Conservation (phyloP, 2,113 vertebrate genomes). For the Oncorhynchus tshawytscha region DNA sequence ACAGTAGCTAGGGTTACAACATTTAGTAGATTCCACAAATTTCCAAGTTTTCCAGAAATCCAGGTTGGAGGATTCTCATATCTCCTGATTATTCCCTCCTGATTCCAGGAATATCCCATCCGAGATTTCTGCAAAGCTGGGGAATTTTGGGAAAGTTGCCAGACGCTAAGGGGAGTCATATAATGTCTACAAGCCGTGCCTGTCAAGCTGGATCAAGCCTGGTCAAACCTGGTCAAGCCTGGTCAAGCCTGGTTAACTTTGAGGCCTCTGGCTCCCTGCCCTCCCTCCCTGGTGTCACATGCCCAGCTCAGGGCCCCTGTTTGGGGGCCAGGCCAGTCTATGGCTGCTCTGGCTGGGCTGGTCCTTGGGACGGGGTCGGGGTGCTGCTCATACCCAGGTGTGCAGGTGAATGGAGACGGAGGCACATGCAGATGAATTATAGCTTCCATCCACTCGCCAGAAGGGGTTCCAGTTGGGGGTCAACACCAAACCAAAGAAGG, state of each 20-base stretch:
- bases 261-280: conserved; percentile 1
- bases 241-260: neutral
- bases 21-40: neutral
- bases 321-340: conserved; percentile 14
- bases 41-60: too few species aligned
- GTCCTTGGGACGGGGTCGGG: conserved; percentile 52
- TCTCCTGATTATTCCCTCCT: too few species aligned
- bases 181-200: neutral
- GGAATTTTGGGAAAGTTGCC: too few species aligned
- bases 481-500: conserved; percentile 67
- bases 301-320: conserved; percentile 31
- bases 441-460: conserved; percentile 71
- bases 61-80: too few species aligned
- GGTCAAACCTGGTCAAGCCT: too few species aligned
- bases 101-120: too few species aligned
- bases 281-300: conserved; percentile 37
- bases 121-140: too few species aligned
- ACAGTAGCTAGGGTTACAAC: conserved; percentile 7
- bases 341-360: conserved; percentile 10
- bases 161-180: neutral
- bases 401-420: conserved; percentile 72
- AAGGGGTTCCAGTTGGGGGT: conserved; percentile 63
- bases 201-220: neutral
- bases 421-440: conserved; percentile 78
- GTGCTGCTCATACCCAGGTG: conserved; percentile 82